These are phyloP conservation scores for Kuschelorhynchus macadamiae DNA, from an alignment of 2,888 invertebrate genomes.

Conservation along the genomic window DNA sequence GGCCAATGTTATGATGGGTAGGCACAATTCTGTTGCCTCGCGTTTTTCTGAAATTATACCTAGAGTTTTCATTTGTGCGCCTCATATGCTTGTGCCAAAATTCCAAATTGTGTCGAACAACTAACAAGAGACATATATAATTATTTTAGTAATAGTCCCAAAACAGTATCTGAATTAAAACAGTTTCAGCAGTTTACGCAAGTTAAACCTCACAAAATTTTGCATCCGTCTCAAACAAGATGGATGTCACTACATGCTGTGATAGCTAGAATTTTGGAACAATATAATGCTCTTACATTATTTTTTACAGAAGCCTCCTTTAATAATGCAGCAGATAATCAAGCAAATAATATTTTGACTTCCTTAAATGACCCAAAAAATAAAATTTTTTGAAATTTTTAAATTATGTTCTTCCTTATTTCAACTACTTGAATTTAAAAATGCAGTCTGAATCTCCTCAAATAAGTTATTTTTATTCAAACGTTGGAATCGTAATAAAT, in stretches of 20 bases:
- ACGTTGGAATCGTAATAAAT: slow-evolving; percentile 22
- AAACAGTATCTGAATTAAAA: not conserved
- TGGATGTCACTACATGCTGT: slow-evolving; percentile 24
- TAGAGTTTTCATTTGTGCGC: too few relatives aligned
- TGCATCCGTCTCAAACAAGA: slow-evolving; percentile 2
- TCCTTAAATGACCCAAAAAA: slow-evolving; percentile 10
- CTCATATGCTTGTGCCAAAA: too few relatives aligned
- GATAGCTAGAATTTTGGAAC: slow-evolving; percentile 22
- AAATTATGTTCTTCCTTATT: slow-evolving; percentile 32
- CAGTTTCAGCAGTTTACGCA: not conserved
- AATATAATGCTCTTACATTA: slow-evolving; percentile 38
- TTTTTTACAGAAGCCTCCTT: slow-evolving; percentile 39
- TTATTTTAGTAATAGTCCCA: not conserved
- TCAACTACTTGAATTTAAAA: slow-evolving; percentile 31
- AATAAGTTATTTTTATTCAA: slow-evolving; percentile 29
- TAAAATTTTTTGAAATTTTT: slow-evolving; percentile 35
- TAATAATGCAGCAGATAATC: slow-evolving; percentile 2
- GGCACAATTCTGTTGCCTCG: too few relatives aligned
- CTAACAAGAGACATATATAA: slow-evolving; percentile 1
- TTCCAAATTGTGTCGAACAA: not conserved
- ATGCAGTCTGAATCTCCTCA: slow-evolving; percentile 45
- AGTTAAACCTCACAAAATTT: not conserved
- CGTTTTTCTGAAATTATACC: too few relatives aligned
- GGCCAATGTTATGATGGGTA: too few relatives aligned
- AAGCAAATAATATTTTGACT: slow-evolving; percentile 22